Conservation (phyloP, 2,113 vertebrate genomes). For the Hypocryptadius cinnamomeus region DNA sequence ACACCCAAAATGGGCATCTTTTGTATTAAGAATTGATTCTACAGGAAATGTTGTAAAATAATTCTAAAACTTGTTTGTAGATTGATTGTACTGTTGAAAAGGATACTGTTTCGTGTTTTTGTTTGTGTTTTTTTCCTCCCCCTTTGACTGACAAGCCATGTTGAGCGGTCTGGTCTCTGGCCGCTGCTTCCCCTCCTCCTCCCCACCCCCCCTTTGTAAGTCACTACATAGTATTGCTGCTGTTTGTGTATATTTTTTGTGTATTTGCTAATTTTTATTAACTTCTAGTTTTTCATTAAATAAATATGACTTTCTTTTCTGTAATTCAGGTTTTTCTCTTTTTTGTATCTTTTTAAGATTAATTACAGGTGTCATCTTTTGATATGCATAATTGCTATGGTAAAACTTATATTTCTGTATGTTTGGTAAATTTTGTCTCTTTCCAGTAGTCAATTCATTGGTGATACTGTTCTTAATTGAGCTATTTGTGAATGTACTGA, state of each 20-base stretch:
- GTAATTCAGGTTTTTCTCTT: constrained; percentile 77
- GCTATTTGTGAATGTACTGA: constrained; percentile 55
- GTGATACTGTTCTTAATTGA: constrained; percentile 68
- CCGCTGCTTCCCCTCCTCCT: constrained; percentile 37
- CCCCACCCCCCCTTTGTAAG: constrained; percentile 51
- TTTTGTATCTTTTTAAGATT: constrained; percentile 70
- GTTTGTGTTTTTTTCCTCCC: constrained; percentile 47
- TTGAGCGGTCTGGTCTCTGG: constrained; percentile 57
- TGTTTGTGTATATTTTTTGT: constrained; percentile 80
- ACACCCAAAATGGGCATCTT: constrained; percentile 83
- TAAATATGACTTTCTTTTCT: constrained; percentile 98
- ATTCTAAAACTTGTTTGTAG: constrained; percentile 96
- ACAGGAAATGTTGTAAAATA: constrained; percentile 88
- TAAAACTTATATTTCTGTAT: constrained; percentile 61
- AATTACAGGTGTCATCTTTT: constrained; percentile 66
- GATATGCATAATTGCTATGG: constrained; percentile 68
- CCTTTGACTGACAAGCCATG: constrained; percentile 77
- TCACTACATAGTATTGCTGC: constrained; percentile 88
- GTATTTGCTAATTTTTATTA: constrained; percentile 87
- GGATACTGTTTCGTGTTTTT: constrained; percentile 67
- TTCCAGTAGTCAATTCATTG: constrained; percentile 66
- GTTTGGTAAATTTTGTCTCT: constrained; percentile 62
- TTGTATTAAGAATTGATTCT: constrained; percentile 84
- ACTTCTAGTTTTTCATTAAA: constrained; percentile 99
- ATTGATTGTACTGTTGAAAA: constrained; percentile 84